Percentiles rank a stretch among this genome's conserved stretches.
These are phyloP conservation scores for Mesorhabditis belari DNA, from an alignment of 2,888 invertebrate genomes.

Conservation along the genomic window DNA sequence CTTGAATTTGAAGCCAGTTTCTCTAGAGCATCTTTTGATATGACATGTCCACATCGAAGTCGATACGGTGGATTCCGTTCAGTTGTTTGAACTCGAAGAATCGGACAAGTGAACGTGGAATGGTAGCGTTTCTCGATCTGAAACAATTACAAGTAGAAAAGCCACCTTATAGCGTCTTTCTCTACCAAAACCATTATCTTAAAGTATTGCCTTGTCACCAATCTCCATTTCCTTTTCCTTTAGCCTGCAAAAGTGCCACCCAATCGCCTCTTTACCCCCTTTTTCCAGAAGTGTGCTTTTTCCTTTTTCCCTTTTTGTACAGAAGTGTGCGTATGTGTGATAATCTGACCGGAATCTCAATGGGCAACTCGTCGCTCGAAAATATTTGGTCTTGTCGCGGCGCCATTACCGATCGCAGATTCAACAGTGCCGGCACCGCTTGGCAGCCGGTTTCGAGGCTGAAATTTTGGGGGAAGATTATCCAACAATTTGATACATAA, in stretches of 20 bases:
- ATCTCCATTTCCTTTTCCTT: too few species aligned
- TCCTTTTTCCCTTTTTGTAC: too few species aligned
- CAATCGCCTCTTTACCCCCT: too few species aligned
- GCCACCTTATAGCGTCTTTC: too few species aligned
- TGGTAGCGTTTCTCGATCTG: conserved; percentile 77
- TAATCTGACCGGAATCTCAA: conserved; percentile 53
- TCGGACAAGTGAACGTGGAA: conserved; percentile 97
- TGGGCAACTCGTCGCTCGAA: conserved; percentile 87
- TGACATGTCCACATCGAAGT: conserved; percentile 92
- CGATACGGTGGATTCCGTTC: conserved; percentile 95
- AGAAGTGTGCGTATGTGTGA: not conserved
- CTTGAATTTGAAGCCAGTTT: conserved; percentile 63
- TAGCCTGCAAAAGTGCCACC: too few species aligned
- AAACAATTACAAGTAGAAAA: not conserved
- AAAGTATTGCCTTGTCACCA: too few species aligned
- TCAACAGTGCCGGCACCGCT: conserved; percentile 85
- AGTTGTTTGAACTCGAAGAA: conserved; percentile 87
- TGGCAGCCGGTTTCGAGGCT: conserved; percentile 84
- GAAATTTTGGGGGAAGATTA: too few species aligned
- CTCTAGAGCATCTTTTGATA: conserved; percentile 89
- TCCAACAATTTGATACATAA: too few species aligned
- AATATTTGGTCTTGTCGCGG: conserved; percentile 70
- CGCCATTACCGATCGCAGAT: conserved; percentile 61
- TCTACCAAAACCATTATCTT: too few species aligned
- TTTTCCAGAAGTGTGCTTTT: too few species aligned